Base-by-base conservation (phyloP, 2,797 vertebrate species). In the Acropternis orthonyx region DNA sequence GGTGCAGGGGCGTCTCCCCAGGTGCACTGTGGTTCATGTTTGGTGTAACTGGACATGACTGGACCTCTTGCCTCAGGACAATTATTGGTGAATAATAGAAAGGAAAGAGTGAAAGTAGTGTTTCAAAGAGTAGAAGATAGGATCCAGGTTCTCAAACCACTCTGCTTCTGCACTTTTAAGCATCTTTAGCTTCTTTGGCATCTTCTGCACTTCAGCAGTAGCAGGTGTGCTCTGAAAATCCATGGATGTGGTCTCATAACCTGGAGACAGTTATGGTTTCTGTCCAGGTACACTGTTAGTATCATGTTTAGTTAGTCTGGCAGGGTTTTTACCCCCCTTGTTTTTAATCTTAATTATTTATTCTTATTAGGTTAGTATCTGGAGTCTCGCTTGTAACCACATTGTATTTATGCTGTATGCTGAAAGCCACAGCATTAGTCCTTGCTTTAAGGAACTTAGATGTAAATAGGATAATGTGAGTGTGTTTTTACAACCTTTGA, bases 21-120 rank as follows among this genome's bases (percentile, higher is more conserved):
- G 14, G 4, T 6, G 28, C 1, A 0, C 65, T 27, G 32, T 7
- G 8, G 21, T 32, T 54, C 0, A 0, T 0, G 2, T 14, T 34
- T 27, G n/a, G 17, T 51, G 28, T 49, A 9, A n/a, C 39, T 2
- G 14, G 48, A 4, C 1, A 0, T 4, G 56, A 6, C 16, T 13
- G 3, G 61, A 19, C 23, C 15, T 34, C 56, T 27, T 16, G 1
- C 4, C 15, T 44, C 44, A 30, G 30, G 1, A n/a, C n/a, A n/a
- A n/a, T n/a, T n/a, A 34, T 14, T 66, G 32, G 46, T 74, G 72
- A 85, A 66, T 37, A 81, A 78, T 22, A n/a, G 22, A 26, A 9
- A 24, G 14, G 28, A 32, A 54, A 27, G 13, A 65, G 51, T 43
- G 9, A 66, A 65, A 67, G 41, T 37, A 7, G 34, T 43, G 4